Base-by-base conservation (phyloP, 2,113 vertebrate genomes). In the Poeciliopsis occidentalis region DNA sequence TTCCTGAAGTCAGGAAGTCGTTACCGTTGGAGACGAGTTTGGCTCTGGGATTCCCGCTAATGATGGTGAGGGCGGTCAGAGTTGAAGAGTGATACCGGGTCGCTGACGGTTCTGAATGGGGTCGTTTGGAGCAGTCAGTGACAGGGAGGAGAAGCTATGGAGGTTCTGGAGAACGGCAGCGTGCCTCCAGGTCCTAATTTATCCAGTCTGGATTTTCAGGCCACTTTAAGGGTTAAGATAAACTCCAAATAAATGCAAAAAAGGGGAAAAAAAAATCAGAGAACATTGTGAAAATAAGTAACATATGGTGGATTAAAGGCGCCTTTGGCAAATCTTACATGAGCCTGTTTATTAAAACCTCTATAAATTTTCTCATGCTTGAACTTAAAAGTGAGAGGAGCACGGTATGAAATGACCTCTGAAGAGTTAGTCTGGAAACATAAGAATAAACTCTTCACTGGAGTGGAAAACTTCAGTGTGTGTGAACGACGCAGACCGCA, bases 101-200 rank as follows among this genome's bases (percentile, higher is more conserved):
- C 85, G 80, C 32, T 0, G 24, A 68, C 75, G 73, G 61, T 69
- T 80, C 39, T 0, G 74, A 75, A 68, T 39, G 27, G 62, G 76
- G 76, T 77, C 75, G 69, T 74, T 37, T 47, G 81, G 79, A 82
- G 60, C 67, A 27, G 76, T 85, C 73, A 62, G 71, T 54, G 75
- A 83, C 71, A 29, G 64, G 60, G 63, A 64, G 71, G 67, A 67
- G 68, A 31, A 60, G 64, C 57, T 65, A 29, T 29, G 32, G 76
- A 88, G 51, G 51, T 57, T 77, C 81, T 44, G 24, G 63, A 75
- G 85, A 79, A 32, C 62, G 12, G 61, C 60, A 80, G 64, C 71
- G 26, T 71, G 57, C 71, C 76, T 81, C 63, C 60, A 26, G 39
- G 70, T 68, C 64, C 70, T 83, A 75, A 89, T 83, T 85, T 84